Base-by-base conservation (phyloP, 2,797 vertebrate species). In the Denticeps clupeoides region DNA sequence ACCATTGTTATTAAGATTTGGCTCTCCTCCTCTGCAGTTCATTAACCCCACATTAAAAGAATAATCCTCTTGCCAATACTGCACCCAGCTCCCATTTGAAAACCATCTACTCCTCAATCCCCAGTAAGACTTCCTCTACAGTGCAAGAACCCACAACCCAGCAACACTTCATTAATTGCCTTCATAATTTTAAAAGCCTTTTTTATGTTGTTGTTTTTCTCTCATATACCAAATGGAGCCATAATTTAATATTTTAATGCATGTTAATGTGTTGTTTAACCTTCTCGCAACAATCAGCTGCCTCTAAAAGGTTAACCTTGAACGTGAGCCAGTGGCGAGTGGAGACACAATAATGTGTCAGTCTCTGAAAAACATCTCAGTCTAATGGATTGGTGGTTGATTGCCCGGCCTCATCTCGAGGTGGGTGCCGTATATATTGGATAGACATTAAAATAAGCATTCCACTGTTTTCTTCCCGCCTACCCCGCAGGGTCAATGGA, bases 381-480 rank as follows among this genome's bases (percentile, higher is more conserved):
- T 79, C 78, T 92, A 90, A 93, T 90, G 87, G 88, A 91, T 87
- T 84, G 82, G 83, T 82, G 85, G 82, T 81, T 88, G 84, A 88
- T 88, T 86, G 86, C 80, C 81, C 78, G 77, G 79, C 57, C 78
- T 79, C 79, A 80, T 70, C 71, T 86, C 81, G 73, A 86, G 84
- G 82, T 82, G 82, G 83, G 88, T 81, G 85, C 86, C 76, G 73
- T 87, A 89, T 90, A 87, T 91, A 91, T 93, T 85, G 88, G 89
- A 88, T 82, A 87, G 85, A 84, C 87, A 91, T 91, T 91, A 90
- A 91, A 91, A 88, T 74, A 64, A 84, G 83, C 88, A 86, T 90
- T 91, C 87, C 87, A 90, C 86, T 85, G 85, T 89, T 89, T 89
- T 88, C 86, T 86, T 79, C 69, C 78, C 77, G 74, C 78, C 74